A percentile compares a stretch with the other conserved stretches of the same genome.
Evolutionary conservation across 2,888 invertebrate genomes (phyloP).

Genomic region (Girardia tigrina): DNA sequence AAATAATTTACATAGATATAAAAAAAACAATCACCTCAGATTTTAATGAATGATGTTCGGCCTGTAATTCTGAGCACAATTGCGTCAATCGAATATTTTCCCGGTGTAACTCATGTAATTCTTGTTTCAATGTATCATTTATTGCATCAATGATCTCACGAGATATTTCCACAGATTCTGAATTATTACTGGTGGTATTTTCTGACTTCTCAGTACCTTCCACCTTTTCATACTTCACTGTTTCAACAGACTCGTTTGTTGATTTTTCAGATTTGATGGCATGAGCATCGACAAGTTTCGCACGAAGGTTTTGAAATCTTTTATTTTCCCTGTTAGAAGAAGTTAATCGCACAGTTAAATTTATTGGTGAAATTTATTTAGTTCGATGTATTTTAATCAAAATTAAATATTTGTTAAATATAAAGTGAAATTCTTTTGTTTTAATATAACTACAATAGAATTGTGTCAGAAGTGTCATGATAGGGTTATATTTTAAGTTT

Average conservation of each 20-base stretch:
- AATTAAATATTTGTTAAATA: not conserved
- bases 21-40: not conserved
- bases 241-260: not conserved
- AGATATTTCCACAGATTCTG: not conserved
- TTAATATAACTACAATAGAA: too few species aligned
- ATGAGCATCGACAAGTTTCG: not conserved
- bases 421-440: not conserved
- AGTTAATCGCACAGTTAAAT: too few species aligned
- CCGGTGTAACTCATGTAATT: not conserved
- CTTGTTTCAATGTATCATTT: not conserved
- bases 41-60: not conserved
- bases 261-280: not conserved
- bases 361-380: too few species aligned
- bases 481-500: too few species aligned
- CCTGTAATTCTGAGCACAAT: not conserved
- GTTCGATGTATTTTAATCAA: too few species aligned
- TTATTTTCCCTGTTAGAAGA: not conserved
- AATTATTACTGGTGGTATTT: not conserved
- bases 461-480: too few species aligned
- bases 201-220: not conserved
- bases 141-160: not conserved
- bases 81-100: slow-evolving; percentile 8
- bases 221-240: not conserved
- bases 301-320: not conserved
- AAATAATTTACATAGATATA: not conserved